Evolutionary conservation across 2,113 vertebrate genomes (phyloP), one percentile per base, ranked within the genome.

Genomic region (Chrysemys picta): DNA sequence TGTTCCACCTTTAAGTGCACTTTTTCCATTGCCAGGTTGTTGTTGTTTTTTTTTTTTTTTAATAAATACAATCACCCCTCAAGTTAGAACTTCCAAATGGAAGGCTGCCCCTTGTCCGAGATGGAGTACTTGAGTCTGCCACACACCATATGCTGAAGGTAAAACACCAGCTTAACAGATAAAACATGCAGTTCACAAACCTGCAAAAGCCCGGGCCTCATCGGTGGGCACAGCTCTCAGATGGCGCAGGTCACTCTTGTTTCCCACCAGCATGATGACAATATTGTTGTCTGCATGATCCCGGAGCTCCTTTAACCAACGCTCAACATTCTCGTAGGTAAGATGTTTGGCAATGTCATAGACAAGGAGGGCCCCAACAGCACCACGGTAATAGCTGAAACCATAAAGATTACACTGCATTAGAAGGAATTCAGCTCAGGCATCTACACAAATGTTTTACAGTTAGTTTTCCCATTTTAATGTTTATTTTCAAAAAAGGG

Each of bases 321-420:
- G 99, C 90, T 99, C 99, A 89, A 99, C 99, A 0, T 99, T 99
- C 98, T 99, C 99, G 0, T 99, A 99, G 0, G 99, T 99, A 97
- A 99, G 98, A 95, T 99, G 99, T 89, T 99, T 99, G 93, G 99
- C 99, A 3, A 99, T 99, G 97, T 99, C 99, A 5, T 99, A 99
- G 16, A 99, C 99, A 5, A 99, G 98, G 13, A 99, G 98, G 4
- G 99, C 99, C 1, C 99, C 99, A 1, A 99, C 99, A 0, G 99
- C 99, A 1, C 99, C 99, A 0, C 99, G 98, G 96, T 99, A 99
- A 85, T 99, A 99, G 35, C 99, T 99, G 97, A 4, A 78, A 96
- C 1, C 93, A 89, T 0, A 85, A 17, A 8, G 92, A 90, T 85
- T 38, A 96, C 14, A 22, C 12, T 25, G 69, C 69, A 65, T 92